Evolutionary conservation across 1,140 invertebrate genomes (phyloP), one percentile per base, ranked within the genome.

Genomic region (Phortica variegata): DNA sequence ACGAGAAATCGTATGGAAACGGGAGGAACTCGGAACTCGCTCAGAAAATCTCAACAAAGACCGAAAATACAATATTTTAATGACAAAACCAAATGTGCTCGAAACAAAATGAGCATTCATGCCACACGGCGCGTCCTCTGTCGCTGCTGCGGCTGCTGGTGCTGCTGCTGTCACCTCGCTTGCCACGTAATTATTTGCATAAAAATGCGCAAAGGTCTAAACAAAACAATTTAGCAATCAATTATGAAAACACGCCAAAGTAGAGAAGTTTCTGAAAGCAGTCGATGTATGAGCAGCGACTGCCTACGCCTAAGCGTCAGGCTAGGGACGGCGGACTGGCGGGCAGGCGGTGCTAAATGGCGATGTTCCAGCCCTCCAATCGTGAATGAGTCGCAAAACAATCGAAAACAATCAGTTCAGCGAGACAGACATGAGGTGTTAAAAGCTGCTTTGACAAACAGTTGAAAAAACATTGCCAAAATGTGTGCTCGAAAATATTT

Each of bases 161-260:
- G n/a, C n/a, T n/a, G n/a, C n/a, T n/a, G n/a, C n/a, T n/a, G n/a
- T n/a, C n/a, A n/a, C n/a, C n/a, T n/a, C n/a, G n/a, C n/a, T n/a
- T n/a, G n/a, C n/a, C n/a, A n/a, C n/a, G 63, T 66, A 66, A 66
- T 68, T 66, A 66, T 66, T 66, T 66, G 63, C 63, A 66, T 66
- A 68, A 68, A 66, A 66, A 66, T 66, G 63, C 62, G 63, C 56
- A 68, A 58, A 66, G 63, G 60, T 68, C 63, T 66, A 66, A 66
- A 66, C 63, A 66, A 66, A 66, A 66, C 63, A 66, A 63, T 66
- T 66, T 66, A 66, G 63, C 63, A 66, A 66, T 66, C 63, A 66
- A 66, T 66, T 66, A 66, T 66, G 63, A 66, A 66, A 66, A 66
- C 63, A 66, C 63, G 63, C 63, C 68, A 66, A 66, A 66, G 68